phyloP scores from a whole-genome alignment of 2,113 vertebrate genomes.

The Gymnobelideus leadbeateri region DNA sequence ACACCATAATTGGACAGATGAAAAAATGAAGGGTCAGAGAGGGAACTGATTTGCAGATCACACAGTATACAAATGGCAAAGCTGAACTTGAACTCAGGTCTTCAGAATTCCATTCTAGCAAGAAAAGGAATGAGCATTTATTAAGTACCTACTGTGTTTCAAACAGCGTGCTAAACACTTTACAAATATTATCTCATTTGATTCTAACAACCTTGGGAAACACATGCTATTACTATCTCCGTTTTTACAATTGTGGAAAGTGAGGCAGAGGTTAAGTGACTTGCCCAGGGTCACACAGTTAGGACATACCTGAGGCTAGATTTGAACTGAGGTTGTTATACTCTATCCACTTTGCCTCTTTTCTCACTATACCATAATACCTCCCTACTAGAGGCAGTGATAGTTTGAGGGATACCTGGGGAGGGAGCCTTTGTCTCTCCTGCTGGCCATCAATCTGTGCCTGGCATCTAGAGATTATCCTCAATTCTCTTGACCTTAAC shows the following conservation, averaged over 20 bases:
- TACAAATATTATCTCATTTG: not conserved
- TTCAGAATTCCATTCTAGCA: not conserved
- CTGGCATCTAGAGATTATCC: not conserved
- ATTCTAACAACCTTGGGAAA: not conserved
- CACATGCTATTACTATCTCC: not conserved
- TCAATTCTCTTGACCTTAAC: not conserved
- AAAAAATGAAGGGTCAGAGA: not conserved
- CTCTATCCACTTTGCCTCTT: not conserved
- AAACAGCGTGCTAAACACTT: not conserved
- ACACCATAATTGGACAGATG: not conserved
- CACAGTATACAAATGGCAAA: not conserved
- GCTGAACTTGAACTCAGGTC: not conserved
- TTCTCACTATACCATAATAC: not conserved
- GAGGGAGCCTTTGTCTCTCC: not conserved
- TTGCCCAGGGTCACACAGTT: not conserved
- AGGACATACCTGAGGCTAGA: not conserved
- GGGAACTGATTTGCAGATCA: not conserved
- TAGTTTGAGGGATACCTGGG: not conserved
- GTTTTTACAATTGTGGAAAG: not conserved
- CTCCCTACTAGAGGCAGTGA: not conserved
- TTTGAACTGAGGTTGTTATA: not conserved
- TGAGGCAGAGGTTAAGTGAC: not conserved
- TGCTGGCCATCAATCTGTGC: not conserved
- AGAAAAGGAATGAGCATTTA: not conserved
- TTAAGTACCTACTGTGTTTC: not conserved